phyloP scores from a whole-genome alignment of 2,113 vertebrate species.

The Helogale parvula region DNA sequence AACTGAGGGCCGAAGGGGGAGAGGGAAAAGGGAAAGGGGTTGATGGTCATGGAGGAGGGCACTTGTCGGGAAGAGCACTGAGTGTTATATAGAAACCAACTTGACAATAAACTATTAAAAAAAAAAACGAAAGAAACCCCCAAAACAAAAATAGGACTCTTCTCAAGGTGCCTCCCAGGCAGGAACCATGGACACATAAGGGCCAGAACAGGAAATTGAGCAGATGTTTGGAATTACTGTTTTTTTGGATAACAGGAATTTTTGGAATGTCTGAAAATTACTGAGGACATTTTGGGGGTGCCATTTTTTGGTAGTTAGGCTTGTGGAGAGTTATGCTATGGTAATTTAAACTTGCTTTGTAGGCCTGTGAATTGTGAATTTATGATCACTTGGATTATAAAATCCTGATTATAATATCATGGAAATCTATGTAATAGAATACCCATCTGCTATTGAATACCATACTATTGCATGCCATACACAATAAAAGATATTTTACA shows the following conservation, averaged over 20 bases:
- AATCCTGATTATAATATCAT: background rate
- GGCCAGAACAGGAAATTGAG: background rate
- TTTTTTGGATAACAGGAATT: background rate
- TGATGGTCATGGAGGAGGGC: no score
- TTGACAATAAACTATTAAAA: no score
- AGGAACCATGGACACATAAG: background rate
- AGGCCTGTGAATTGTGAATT: background rate
- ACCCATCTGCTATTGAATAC: background rate
- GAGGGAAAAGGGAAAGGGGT: no score
- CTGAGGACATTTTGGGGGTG: background rate
- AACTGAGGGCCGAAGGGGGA: no score
- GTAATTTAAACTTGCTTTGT: background rate
- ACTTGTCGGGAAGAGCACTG: no score
- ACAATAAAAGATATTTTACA: background rate
- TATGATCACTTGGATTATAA: background rate
- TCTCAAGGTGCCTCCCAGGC: background rate
- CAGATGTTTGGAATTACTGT: background rate
- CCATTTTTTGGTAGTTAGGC: background rate
- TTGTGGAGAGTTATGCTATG: background rate
- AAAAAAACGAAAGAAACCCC: no score
- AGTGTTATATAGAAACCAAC: no score
- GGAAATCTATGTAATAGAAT: background rate
- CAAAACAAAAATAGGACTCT: no score
- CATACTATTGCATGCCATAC: background rate
- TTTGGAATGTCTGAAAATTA: background rate